A percentile compares a stretch with the other conserved stretches of the same genome.
phyloP scores from a whole-genome alignment of 2,888 invertebrate genomes.

The Lasioglossum lativentre region DNA sequence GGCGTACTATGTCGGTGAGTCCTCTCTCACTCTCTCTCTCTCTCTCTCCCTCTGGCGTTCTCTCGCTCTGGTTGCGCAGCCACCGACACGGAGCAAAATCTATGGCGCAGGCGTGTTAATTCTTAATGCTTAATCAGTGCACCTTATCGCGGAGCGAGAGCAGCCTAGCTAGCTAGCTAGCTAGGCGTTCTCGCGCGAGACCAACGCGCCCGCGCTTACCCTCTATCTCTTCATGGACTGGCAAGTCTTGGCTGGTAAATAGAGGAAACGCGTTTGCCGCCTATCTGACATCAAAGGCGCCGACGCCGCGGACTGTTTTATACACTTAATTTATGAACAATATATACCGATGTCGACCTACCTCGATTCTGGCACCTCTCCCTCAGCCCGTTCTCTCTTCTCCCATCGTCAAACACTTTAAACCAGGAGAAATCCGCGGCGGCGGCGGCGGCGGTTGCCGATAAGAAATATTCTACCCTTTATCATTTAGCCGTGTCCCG shows the following conservation, averaged over 20 bases:
- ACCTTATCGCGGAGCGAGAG: conserved; percentile 60
- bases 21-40: not conserved
- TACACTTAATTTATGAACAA: conserved; percentile 82
- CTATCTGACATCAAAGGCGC: conserved; percentile 81
- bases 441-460: conserved; percentile 16
- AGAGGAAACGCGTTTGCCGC: conserved; percentile 75
- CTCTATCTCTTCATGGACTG: conserved; percentile 54
- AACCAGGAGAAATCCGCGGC: conserved; percentile 45
- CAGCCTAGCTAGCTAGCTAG: not conserved
- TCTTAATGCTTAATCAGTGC: conserved; percentile 71
- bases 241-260: conserved; percentile 71
- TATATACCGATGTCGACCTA: conserved; percentile 74
- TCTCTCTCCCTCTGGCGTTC: not conserved
- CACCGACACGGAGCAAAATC: conserved; percentile 58
- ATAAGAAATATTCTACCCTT: conserved; percentile 61
- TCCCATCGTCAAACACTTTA: conserved; percentile 41
- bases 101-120: conserved; percentile 65
- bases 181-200: not conserved
- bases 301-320: conserved; percentile 79
- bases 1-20: conserved; percentile 11
- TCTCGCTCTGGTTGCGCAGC: conserved; percentile 5
- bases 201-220: conserved; percentile 11
- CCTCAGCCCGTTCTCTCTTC: conserved; percentile 2
- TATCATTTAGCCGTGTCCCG: conserved; percentile 55
- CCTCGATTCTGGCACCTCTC: conserved; percentile 77